Evolutionary conservation across 2,888 invertebrate species (phyloP), one percentile per base, ranked within the genome.

Genomic region (Cheilosia scutellata): DNA sequence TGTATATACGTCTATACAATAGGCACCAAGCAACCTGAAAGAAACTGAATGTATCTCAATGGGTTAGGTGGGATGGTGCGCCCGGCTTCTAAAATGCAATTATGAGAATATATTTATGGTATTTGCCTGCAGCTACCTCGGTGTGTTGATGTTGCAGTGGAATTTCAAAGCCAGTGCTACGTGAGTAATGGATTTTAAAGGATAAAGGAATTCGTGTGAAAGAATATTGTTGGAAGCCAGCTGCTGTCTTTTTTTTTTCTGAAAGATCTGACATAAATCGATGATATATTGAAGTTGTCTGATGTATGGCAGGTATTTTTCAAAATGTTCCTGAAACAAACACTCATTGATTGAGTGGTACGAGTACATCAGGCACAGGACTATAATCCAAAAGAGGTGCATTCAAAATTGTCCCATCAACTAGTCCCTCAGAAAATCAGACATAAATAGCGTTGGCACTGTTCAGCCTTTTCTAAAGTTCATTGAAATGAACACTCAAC

Each of bases 71-170:
- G 57, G 60, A 40, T 42, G 57, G 29, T 53, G 40, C 4, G 74
- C n/a, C n/a, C 25, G 77, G 31, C 42, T 74, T 68, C 68, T 74
- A 60, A 84, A 79, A 84, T 72, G 80, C 84, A 79, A 84, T 84
- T 79, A 84, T 75, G 80, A 66, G 65, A 79, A 60, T 49, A 66
- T 76, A 84, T 80, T 80, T 84, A 84, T 84, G 75, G 66, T 60
- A 71, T 75, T 79, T 66, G 80, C 84, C 84, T 60, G 51, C n/a
- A 66, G 84, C 70, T 65, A 80, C 63, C 55, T 53, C 62, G 16
- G 65, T 57, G 72, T 40, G 51, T 16, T 62, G 70, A 33, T 66
- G 74, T n/a, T 47, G 68, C 47, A 9, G 6, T 51, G 63, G 76
- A 74, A 78, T 49, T 49, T 65, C 42, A 20, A 49, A 20, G 20